Conservation (phyloP, 2,797 vertebrate genomes). For the Bovichtus diacanthus region DNA sequence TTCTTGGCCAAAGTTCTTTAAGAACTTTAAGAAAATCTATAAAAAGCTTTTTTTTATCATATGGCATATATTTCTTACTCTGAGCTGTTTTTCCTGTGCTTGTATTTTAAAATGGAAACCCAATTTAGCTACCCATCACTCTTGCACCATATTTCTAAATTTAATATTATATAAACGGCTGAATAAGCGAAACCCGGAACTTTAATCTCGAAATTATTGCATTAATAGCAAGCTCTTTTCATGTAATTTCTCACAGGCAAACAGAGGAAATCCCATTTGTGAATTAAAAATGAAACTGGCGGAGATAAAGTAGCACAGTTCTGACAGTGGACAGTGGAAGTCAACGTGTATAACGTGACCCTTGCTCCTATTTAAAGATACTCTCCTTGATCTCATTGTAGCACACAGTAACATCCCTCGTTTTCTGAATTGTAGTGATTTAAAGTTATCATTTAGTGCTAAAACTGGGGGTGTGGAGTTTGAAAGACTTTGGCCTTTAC, state of each 20-base stretch:
- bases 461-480: not conserved
- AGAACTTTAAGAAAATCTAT: not conserved
- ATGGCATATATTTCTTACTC: not conserved
- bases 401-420: not conserved
- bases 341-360: not conserved
- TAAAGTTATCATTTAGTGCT: not conserved
- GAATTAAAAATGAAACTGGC: constrained; percentile 13
- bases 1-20: not conserved
- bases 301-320: not conserved
- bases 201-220: not conserved
- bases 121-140: constrained; percentile 4
- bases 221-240: constrained; percentile 1
- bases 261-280: constrained; percentile 11
- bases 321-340: not conserved
- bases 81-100: constrained; percentile 1
- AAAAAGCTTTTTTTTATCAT: constrained; percentile 6
- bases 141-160: not conserved
- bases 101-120: constrained; percentile 28
- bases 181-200: not conserved
- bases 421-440: not conserved
- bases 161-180: no score
- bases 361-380: not conserved
- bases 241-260: not conserved
- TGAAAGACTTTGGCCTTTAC: not conserved
- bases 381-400: not conserved